Evolutionary conservation across 2,113 vertebrate species (phyloP).

Genomic region (Hippopotamus amphibius): DNA sequence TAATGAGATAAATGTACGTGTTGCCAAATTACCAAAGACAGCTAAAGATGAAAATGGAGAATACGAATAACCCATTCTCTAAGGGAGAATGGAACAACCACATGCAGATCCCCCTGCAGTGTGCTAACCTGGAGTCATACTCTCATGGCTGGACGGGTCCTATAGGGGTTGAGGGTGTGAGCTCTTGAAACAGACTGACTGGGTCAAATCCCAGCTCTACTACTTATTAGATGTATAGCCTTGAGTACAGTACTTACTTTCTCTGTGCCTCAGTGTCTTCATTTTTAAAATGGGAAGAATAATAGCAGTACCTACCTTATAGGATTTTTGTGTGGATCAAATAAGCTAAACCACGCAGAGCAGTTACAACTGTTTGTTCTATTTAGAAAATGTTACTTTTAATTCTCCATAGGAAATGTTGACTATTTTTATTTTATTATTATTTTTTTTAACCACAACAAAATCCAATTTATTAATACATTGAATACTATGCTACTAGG

Average conservation of each 20-base stretch:
- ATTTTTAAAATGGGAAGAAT: slow-evolving; percentile 1
- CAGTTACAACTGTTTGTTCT: slow-evolving; percentile 9
- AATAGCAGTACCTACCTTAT: not conserved
- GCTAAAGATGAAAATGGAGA: slow-evolving; percentile 47
- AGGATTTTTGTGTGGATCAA: not conserved
- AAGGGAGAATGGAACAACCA: not conserved
- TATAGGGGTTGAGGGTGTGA: not conserved
- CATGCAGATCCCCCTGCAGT: not conserved
- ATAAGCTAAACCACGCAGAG: not conserved
- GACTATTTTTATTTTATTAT: not conserved
- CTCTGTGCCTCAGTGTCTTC: not conserved
- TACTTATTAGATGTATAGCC: not conserved
- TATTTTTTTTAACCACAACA: not conserved
- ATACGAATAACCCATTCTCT: slow-evolving; percentile 11
- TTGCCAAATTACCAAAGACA: slow-evolving; percentile 55
- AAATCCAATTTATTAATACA: not conserved
- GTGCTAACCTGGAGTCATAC: not conserved
- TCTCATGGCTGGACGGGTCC: not conserved
- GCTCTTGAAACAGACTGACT: not conserved
- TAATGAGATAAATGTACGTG: slow-evolving; percentile 61
- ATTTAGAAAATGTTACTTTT: slow-evolving; percentile 52
- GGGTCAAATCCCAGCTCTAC: not conserved
- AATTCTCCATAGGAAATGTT: slow-evolving; percentile 24
- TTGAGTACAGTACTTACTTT: not conserved
- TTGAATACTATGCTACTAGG: not conserved